Conservation (phyloP, 2,888 invertebrate genomes). For the Oasisia sp. region DNA sequence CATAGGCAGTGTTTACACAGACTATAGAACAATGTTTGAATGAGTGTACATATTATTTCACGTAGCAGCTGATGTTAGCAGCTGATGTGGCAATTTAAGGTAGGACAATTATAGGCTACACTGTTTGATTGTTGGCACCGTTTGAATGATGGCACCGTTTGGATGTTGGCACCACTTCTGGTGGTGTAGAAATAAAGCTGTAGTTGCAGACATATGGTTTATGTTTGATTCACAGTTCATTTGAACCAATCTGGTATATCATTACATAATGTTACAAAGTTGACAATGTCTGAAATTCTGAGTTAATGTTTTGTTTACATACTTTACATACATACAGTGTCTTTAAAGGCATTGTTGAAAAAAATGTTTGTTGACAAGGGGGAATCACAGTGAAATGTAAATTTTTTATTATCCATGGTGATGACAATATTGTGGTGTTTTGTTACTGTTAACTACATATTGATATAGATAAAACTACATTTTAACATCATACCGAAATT, state of each 20-base stretch:
- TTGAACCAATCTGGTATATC: background rate
- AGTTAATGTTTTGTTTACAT: background rate
- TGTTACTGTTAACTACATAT: background rate
- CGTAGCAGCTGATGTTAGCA: background rate
- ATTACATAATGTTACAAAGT: background rate
- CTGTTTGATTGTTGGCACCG: background rate
- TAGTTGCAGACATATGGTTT: background rate
- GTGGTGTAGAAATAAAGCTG: background rate
- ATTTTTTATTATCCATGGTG: background rate
- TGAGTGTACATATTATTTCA: background rate
- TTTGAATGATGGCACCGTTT: background rate
- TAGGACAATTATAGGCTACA: background rate
- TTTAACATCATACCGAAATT: background rate
- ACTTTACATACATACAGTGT: background rate
- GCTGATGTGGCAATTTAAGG: background rate
- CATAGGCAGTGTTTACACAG: background rate
- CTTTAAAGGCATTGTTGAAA: background rate
- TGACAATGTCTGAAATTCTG: background rate
- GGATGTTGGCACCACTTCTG: background rate
- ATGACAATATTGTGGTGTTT: background rate
- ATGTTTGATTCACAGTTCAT: background rate
- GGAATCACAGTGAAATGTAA: too few species aligned
- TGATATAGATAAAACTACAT: background rate
- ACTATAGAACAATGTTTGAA: background rate
- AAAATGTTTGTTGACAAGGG: background rate